Base-by-base conservation (phyloP, 2,888 invertebrate genomes). In the Agapostemon virescens region DNA sequence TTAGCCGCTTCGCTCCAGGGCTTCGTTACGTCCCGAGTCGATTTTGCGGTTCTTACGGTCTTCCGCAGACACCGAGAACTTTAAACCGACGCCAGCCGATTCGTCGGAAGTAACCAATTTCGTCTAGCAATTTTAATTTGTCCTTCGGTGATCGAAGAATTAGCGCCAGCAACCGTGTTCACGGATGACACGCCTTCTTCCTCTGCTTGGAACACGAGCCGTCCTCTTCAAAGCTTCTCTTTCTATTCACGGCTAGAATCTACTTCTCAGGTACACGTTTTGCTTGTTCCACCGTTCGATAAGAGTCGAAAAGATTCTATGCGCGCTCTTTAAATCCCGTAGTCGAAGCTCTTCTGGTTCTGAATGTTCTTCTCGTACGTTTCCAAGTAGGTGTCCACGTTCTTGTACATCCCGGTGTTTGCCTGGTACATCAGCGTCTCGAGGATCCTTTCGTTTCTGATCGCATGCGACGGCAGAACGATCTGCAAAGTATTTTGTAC, bases 391-490 rank as follows among this genome's bases (percentile, higher is more conserved):
- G 96, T 95, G 92, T 98, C 97, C 91, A 98, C 97, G 92, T 98
- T 97, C 80, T 98, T 95, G 93, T 98, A 98, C 95, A 98, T 98
- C 64, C 98, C 98, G 2, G 97, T 96, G 93, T 97, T 98, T 71
- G 98, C 98, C 93, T 98, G 98, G 93, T 96, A 97, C 97, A 98
- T 97, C 68, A 98, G 94, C 6, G 98, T 98, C 92, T 98, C 98
- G 90, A 98, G 94, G 87, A 98, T 98, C 76, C 96, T 95, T 93
- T 98, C 98, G 93, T 98, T 98, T 92, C 97, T 97, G 89, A 98
- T 97, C 67, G 98, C 97, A 92, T 98, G 98, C 81, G 98, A 97
- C 68, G 98, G 98, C 88, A 98, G 94, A 81, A 98, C 98, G 90
- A 98, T 94, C 95, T 96, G 91, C 0, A 92, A 85, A 55, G 74